Base-by-base conservation (phyloP, 2,113 vertebrate genomes). In the Motacilla tschutschensis region DNA sequence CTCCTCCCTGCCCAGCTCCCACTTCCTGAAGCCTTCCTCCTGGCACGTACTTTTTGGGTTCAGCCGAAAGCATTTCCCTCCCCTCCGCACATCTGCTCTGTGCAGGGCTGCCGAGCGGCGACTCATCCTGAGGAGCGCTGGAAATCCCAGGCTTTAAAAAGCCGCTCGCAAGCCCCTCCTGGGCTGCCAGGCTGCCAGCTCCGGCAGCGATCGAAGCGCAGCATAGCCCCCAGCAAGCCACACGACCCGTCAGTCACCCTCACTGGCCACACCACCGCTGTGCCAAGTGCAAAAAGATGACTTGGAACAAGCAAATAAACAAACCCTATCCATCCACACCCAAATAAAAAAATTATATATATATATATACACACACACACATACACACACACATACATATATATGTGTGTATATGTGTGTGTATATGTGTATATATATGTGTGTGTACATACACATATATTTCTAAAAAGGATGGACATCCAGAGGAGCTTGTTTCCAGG, bases 41-140 rank as follows among this genome's bases (percentile, higher is more conserved):
- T 28, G 13, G n/a, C 85, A 94, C 91, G 0, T 94, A 94, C 91
- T 92, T 92, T 73, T 79, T 33, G 57, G 65, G 57, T 53, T 77
- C 69, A 80, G 94, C 57, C 4, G 57, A 85, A 47, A 85, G 69
- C 91, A 79, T 91, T 63, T 89, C 88, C 66, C 74, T 65, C 54
- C 35, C 43, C 53, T 74, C 38, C 10, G 3, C 53, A 9, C 85
- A 35, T 36, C 65, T 2, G 31, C 57, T 58, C 64, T 2, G 26
- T 12, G 82, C 81, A 33, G 89, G 24, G 21, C 64, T 33, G 71
- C 76, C 7, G 63, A 58, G 62, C 73, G 26, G 66, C 74, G 31
- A 5, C 71, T 93, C 85, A 73, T 79, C 51, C 76, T 3, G 33
- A 14, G 33, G 21, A 80, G 80, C 54, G 10, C 8, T 41, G 21